These are phyloP conservation scores for Gymnocephalus cernua DNA, from an alignment of 2,113 vertebrate genomes.

Conservation along the genomic window DNA sequence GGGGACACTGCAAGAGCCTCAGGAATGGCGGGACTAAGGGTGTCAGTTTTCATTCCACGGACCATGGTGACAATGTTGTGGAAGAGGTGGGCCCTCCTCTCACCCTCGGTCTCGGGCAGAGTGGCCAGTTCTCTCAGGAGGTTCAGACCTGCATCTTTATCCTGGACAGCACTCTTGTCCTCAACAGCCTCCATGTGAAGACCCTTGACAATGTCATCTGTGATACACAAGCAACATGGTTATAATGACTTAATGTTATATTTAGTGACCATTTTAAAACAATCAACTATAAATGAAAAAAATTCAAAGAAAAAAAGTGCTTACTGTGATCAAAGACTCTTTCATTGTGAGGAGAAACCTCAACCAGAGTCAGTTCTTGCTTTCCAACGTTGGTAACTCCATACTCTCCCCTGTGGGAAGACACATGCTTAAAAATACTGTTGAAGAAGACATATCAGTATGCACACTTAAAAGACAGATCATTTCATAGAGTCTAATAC, in stretches of 20 bases:
- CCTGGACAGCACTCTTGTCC: slow-evolving; percentile 79
- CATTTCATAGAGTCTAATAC: background rate
- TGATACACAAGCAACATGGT: slow-evolving; percentile 18
- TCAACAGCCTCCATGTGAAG: slow-evolving; percentile 87
- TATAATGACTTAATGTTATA: background rate
- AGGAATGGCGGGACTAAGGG: slow-evolving; percentile 74
- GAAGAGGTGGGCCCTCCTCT: slow-evolving; percentile 89
- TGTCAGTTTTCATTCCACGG: slow-evolving; percentile 85
- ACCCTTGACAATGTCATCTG: slow-evolving; percentile 81
- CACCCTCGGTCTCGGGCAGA: slow-evolving; percentile 83
- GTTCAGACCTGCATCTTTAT: slow-evolving; percentile 84
- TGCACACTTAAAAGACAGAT: background rate
- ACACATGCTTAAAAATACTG: background rate
- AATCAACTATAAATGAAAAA: background rate
- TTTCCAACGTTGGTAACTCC: slow-evolving; percentile 88
- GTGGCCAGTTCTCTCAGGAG: slow-evolving; percentile 87
- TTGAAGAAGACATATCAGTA: background rate
- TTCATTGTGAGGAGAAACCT: slow-evolving; percentile 86
- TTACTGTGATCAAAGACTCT: slow-evolving; percentile 89
- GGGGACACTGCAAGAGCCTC: slow-evolving; percentile 79
- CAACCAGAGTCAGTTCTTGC: slow-evolving; percentile 88
- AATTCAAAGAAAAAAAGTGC: background rate
- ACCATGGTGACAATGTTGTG: slow-evolving; percentile 88
- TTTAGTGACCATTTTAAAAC: background rate
- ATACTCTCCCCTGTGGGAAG: slow-evolving; percentile 84